A percentile compares a stretch with the other conserved stretches of the same genome.
Conservation (phyloP, 1,140 invertebrate genomes). For the Papilio machaon region DNA sequence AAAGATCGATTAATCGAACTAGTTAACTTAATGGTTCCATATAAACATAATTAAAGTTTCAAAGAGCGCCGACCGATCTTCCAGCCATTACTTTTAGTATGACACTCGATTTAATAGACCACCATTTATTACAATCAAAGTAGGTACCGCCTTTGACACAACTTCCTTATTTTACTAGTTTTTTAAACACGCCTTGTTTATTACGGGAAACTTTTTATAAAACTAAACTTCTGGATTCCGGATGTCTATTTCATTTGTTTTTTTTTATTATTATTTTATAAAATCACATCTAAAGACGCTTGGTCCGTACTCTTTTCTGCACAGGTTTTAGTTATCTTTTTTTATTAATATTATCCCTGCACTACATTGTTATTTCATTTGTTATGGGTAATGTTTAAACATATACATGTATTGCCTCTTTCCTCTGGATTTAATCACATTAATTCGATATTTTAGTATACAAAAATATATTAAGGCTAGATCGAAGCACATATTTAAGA, state of each 20-base stretch:
- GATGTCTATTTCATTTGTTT: background rate
- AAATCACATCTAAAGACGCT: no score
- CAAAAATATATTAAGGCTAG: background rate
- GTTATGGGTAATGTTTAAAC: no score
- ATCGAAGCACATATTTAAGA: no score
- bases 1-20: constrained; percentile 68
- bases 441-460: background rate
- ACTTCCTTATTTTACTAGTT: constrained; percentile 12
- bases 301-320: no score
- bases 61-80: constrained; percentile 70
- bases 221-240: background rate
- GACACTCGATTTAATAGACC: constrained; percentile 67
- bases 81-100: constrained; percentile 64
- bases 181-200: background rate
- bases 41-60: constrained; percentile 78
- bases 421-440: background rate
- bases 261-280: background rate
- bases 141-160: background rate
- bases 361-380: no score
- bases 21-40: constrained; percentile 68
- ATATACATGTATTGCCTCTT: background rate
- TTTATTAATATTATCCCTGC: no score
- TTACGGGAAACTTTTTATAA: background rate
- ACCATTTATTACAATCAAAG: constrained; percentile 55
- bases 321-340: no score